Conservation (phyloP, 1,140 invertebrate species). For the Mesaphorura yosii region DNA sequence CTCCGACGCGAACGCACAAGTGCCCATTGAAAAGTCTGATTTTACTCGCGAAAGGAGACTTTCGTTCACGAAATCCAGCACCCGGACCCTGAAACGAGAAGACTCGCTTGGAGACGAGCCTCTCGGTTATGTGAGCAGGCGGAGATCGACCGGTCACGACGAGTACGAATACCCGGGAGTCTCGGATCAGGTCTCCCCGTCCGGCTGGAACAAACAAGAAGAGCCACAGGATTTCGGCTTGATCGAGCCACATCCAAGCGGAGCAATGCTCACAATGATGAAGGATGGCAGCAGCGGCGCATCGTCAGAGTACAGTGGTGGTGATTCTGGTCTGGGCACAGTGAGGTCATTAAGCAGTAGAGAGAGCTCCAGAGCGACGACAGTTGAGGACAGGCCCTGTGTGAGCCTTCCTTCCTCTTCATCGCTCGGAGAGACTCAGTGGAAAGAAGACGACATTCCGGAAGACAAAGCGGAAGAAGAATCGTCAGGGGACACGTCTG, state of each 20-base stretch:
- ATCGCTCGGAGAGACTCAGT: slow-evolving; percentile 22
- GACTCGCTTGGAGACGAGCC: slow-evolving; percentile 29
- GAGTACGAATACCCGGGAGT: slow-evolving; percentile 21
- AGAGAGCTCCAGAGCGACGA: slow-evolving; percentile 29
- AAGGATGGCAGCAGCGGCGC: slow-evolving; percentile 24
- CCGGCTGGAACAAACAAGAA: not conserved
- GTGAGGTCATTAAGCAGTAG: too few species aligned
- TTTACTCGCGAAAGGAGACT: slow-evolving; percentile 15
- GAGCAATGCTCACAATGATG: slow-evolving; percentile 4
- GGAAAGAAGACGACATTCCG: slow-evolving; percentile 30
- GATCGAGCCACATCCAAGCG: slow-evolving; percentile 29
- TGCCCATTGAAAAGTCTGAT: not conserved
- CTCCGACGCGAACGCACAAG: slow-evolving; percentile 34
- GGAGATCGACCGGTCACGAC: slow-evolving; percentile 26
- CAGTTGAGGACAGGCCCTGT: slow-evolving; percentile 32
- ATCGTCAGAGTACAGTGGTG: slow-evolving; percentile 23
- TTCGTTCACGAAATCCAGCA: slow-evolving; percentile 19
- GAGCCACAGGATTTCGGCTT: slow-evolving; percentile 25
- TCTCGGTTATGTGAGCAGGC: slow-evolving; percentile 25
- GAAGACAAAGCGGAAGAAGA: slow-evolving; percentile 28
- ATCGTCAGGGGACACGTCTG: slow-evolving; percentile 73
- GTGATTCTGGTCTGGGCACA: too few species aligned
- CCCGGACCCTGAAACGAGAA: slow-evolving; percentile 17
- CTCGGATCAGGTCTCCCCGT: not conserved
- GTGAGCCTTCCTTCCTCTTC: slow-evolving; percentile 25